Percentiles rank a stretch among this genome's conserved stretches.
Evolutionary conservation across 2,797 vertebrate genomes (phyloP).

Genomic region (Peromyscus nudipes): DNA sequence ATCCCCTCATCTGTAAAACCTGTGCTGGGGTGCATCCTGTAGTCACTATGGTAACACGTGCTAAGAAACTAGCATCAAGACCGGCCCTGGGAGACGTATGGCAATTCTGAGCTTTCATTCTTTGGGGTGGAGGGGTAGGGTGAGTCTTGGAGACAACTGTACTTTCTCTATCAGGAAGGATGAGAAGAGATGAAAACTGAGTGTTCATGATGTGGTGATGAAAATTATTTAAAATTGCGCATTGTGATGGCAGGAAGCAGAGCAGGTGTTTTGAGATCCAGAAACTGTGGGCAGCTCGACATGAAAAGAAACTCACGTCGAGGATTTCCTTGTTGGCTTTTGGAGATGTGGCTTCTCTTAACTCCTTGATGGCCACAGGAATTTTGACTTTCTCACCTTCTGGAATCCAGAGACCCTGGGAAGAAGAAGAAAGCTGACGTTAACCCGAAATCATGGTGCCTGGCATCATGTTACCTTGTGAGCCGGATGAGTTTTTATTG

Average conservation of each 20-base stretch:
- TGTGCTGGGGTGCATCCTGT: rapidly evolving
- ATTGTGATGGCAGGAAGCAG: rapidly evolving
- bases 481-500: too few relatives aligned
- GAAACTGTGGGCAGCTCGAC: not conserved
- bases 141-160: not conserved
- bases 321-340: slow-evolving; percentile 99
- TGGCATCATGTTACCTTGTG: rapidly evolving
- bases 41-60: rapidly evolving
- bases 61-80: not conserved
- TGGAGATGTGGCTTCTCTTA: slow-evolving; percentile 96
- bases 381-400: slow-evolving; percentile 99
- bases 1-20: rapidly evolving
- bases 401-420: slow-evolving; percentile 98
- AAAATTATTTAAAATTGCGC: not conserved
- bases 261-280: not conserved
- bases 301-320: slow-evolving; percentile 92
- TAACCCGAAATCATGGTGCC: rapidly evolving
- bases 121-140: not conserved
- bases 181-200: not conserved
- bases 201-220: not conserved
- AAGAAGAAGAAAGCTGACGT: slow-evolving; percentile 29
- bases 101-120: not conserved
- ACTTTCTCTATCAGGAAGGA: not conserved
- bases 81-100: not conserved
- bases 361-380: slow-evolving; percentile 98